Conservation (phyloP, 2,113 vertebrate genomes). For the Anthoscopus minutus region DNA sequence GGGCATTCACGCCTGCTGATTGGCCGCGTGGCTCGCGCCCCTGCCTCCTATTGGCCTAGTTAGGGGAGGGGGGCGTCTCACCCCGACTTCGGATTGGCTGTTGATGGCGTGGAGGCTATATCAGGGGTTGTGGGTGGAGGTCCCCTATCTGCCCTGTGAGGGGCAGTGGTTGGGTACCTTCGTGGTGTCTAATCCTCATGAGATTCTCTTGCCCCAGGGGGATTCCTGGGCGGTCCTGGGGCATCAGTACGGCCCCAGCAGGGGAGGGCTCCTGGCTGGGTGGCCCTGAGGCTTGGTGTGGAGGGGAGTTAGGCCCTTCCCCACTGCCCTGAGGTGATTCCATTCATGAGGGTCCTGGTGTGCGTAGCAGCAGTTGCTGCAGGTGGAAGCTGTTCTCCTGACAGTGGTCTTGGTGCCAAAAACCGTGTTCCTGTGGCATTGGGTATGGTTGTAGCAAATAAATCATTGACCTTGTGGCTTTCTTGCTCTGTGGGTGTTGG, state of each 20-base stretch:
- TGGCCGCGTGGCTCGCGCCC: slow-evolving; percentile 15
- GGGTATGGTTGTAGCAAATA: accelerated
- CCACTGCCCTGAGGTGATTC: accelerated
- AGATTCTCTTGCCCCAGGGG: accelerated
- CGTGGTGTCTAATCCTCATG: accelerated
- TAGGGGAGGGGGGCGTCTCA: neutral
- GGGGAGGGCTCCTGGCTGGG: accelerated
- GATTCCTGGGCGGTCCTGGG: accelerated
- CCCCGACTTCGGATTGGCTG: neutral
- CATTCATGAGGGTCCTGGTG: accelerated
- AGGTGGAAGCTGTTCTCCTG: neutral
- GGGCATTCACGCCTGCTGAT: neutral
- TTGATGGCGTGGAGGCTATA: neutral
- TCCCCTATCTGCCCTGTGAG: accelerated
- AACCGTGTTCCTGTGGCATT: accelerated
- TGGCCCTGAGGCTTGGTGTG: no score
- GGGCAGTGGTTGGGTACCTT: accelerated
- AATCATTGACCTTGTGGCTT: accelerated
- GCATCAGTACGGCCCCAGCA: neutral
- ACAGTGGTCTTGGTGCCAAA: accelerated
- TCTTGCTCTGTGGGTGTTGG: neutral
- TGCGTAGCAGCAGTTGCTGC: neutral
- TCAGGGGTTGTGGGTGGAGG: accelerated
- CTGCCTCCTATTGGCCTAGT: neutral
- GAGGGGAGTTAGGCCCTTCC: neutral